Evolutionary conservation across 2,888 invertebrate species (phyloP).

Genomic region (Noctuana brunneofusca): DNA sequence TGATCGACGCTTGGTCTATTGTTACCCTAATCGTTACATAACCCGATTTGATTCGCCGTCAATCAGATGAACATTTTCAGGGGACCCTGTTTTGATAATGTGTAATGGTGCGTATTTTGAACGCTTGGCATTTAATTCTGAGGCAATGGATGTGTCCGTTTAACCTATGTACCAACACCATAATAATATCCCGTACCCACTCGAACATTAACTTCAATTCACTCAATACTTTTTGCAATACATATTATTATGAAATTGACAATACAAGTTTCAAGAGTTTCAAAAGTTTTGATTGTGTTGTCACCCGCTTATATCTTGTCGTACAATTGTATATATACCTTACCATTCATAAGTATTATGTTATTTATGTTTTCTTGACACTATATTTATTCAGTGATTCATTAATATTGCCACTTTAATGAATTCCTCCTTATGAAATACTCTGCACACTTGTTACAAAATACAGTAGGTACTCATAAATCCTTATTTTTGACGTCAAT

Average conservation of each 20-base stretch:
- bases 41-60: conserved; percentile 73
- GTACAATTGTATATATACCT: not conserved
- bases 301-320: not conserved
- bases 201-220: conserved; percentile 16
- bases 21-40: conserved; percentile 70
- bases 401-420: conserved; percentile 16
- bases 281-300: not conserved
- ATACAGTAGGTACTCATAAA: conserved; percentile 16
- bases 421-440: conserved; percentile 15
- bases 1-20: conserved; percentile 73
- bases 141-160: conserved; percentile 67
- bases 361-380: conserved; percentile 12
- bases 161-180: conserved; percentile 60
- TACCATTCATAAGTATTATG: conserved; percentile 10
- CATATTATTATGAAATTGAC: conserved; percentile 1
- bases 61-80: conserved; percentile 68
- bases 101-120: conserved; percentile 77
- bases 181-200: conserved; percentile 3
- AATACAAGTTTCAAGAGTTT: conserved; percentile 1
- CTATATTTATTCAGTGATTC: conserved; percentile 24
- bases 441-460: conserved; percentile 18
- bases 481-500: conserved; percentile 31
- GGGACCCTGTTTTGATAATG: conserved; percentile 72
- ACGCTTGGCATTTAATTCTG: conserved; percentile 79
- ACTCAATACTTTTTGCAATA: conserved; percentile 18